Evolutionary conservation across 2,888 invertebrate genomes (phyloP), one percentile per base, ranked within the genome.

Genomic region (Ferdinandea cuprea): DNA sequence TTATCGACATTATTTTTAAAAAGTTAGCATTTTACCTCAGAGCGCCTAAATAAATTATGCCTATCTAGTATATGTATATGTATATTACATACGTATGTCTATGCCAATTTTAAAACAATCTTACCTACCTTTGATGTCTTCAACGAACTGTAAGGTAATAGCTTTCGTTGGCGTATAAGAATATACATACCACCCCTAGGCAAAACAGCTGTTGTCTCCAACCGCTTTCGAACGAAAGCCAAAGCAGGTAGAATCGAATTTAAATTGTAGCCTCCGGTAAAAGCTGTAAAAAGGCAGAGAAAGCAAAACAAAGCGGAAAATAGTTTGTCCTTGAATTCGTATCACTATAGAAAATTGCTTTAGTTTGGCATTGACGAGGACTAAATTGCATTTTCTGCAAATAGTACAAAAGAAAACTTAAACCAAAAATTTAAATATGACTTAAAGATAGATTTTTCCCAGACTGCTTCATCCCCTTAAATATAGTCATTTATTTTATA

Each of bases 361-460:
- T 44, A 56, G 50, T 54, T 69, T 79, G 78, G 59, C 78, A 79
- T 59, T 73, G 78, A 66, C 65, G 21, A 35, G 58, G 32, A 76
- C 44, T 32, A 65, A 74, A 81, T 69, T 80, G 69, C 52, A 65
- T 58, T 80, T 63, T 25, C 30, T 58, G 50, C 25, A 54, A 65
- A 32, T n/a, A n/a, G n/a, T n/a, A 58, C 52, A 58, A 58, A 42
- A 25, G 17, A 37, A 19, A 59, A 50, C 17, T 25, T 58, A 59
- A 58, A 25, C 1, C 8, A 8, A 13, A n/a, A 44, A 32, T 1
- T 2, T 7, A 32, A 48, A 48, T 6, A 30, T 3, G 35, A 15
- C 21, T 11, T 32, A 37, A 37, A 15, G 65, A 35, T 40, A 40
- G 15, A 28, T 56, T 17, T 3, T 9, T n/a, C 56, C 61, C 46